phyloP scores from a whole-genome alignment of 2,888 invertebrate genomes.

The Limnephilus marmoratus region DNA sequence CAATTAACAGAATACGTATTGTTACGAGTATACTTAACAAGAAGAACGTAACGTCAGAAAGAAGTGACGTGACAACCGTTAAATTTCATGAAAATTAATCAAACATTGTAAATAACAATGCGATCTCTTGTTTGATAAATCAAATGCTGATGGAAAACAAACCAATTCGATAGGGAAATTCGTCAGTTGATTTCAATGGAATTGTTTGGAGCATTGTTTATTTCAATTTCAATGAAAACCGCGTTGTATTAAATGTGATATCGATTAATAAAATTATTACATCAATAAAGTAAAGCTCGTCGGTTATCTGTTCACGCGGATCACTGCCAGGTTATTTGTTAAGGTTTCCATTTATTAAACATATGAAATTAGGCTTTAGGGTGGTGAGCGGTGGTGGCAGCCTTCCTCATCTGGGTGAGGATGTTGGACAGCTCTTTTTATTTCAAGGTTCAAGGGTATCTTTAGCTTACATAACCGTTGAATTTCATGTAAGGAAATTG shows the following conservation, averaged over 20 bases:
- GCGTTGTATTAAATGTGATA: neutral
- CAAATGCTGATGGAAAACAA: neutral
- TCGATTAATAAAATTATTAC: neutral
- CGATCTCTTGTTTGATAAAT: neutral
- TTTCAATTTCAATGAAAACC: neutral
- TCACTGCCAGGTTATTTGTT: neutral
- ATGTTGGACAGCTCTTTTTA: slow-evolving; percentile 94
- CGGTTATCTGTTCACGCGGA: neutral
- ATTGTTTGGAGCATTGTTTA: neutral
- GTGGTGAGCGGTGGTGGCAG: slow-evolving; percentile 84
- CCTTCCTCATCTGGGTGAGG: slow-evolving; percentile 98
- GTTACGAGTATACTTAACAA: too few relatives aligned
- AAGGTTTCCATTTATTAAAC: slow-evolving; percentile 52
- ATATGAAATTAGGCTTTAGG: slow-evolving; percentile 51
- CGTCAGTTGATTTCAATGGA: neutral
- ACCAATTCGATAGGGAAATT: neutral
- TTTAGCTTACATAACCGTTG: neutral
- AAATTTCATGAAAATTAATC: neutral
- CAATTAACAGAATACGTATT: too few relatives aligned
- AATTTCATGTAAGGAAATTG: neutral
- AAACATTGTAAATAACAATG: neutral
- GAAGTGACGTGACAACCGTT: neutral
- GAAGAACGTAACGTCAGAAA: too few relatives aligned
- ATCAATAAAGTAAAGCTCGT: neutral
- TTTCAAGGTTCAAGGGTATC: neutral